These are phyloP conservation scores for Aphaenogaster ashmeadi DNA, from an alignment of 1,140 invertebrate species.

Conservation along the genomic window DNA sequence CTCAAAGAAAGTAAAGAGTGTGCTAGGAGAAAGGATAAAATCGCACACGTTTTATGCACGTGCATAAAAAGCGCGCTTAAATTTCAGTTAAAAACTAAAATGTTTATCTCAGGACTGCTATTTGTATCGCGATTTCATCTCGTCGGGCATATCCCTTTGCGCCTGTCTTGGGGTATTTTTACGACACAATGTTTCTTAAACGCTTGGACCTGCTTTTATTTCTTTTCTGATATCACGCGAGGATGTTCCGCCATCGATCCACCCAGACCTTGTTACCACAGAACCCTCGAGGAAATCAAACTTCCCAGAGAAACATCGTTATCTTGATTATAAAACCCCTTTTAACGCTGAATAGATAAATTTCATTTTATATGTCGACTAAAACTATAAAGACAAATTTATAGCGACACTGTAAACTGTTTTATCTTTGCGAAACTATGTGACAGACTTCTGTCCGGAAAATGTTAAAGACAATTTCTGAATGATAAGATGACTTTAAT, in stretches of 20 bases:
- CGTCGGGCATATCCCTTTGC: not conserved
- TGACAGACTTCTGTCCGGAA: not conserved
- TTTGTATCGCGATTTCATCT: constrained; percentile 21
- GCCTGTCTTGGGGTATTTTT: not conserved
- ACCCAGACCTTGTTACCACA: constrained; percentile 53
- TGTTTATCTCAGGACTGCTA: not conserved
- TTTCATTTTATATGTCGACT: not conserved
- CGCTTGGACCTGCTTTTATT: not conserved
- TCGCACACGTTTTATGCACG: not conserved
- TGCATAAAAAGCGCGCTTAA: not conserved
- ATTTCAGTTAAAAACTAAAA: constrained; percentile 27
- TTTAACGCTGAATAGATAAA: constrained; percentile 13
- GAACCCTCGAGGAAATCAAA: constrained; percentile 48
- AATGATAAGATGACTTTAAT: not conserved
- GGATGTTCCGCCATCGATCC: constrained; percentile 52
- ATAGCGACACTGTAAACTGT: not conserved
- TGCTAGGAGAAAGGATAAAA: constrained; percentile 15
- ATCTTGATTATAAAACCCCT: not conserved
- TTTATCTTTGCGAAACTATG: not conserved
- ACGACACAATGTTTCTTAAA: not conserved
- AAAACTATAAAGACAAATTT: constrained; percentile 3
- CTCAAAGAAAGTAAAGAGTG: constrained; percentile 11
- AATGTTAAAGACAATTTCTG: not conserved
- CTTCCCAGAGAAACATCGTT: constrained; percentile 25
- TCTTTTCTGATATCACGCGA: constrained; percentile 48